These are phyloP conservation scores for Penaeus monodon DNA, from an alignment of 2,888 invertebrate genomes.

Conservation along the genomic window DNA sequence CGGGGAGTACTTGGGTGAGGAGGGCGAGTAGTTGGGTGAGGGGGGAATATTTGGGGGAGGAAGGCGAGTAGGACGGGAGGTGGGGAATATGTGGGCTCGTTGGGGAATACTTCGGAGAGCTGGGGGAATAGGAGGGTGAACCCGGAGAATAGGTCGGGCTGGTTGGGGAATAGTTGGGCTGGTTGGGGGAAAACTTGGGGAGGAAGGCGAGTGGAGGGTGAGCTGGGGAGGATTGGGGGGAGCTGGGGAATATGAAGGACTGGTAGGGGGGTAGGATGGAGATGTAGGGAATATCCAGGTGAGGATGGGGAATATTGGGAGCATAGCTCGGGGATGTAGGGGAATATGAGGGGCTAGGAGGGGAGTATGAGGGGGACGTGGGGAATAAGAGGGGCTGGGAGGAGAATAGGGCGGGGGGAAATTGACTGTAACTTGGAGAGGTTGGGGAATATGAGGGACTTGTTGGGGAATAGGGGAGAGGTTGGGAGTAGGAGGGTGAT, in stretches of 20 bases:
- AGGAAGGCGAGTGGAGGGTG: constrained; percentile 82
- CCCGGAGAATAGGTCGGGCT: constrained; percentile 84
- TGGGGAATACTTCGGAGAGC: constrained; percentile 72
- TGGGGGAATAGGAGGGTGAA: constrained; percentile 74
- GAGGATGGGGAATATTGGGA: constrained; percentile 79
- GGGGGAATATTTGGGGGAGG: constrained; percentile 90
- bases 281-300: constrained; percentile 77
- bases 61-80: constrained; percentile 72
- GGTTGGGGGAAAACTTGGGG: constrained; percentile 75
- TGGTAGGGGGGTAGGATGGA: constrained; percentile 82
- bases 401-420: constrained; percentile 80
- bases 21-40: constrained; percentile 75
- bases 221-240: constrained; percentile 82
- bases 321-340: constrained; percentile 83
- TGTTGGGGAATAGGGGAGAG: constrained; percentile 75
- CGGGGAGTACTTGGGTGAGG: constrained; percentile 70
- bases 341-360: constrained; percentile 80
- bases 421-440: constrained; percentile 82
- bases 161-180: constrained; percentile 78
- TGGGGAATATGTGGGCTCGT: constrained; percentile 71
- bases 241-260: constrained; percentile 81
- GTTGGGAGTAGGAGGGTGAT: constrained; percentile 84
- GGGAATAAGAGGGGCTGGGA: constrained; percentile 85
- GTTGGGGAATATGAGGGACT: constrained; percentile 78
- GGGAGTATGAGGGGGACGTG: constrained; percentile 85